Evolutionary conservation across 2,888 invertebrate species (phyloP), one percentile per base, ranked within the genome.

Genomic region (Hypena proboscidalis): DNA sequence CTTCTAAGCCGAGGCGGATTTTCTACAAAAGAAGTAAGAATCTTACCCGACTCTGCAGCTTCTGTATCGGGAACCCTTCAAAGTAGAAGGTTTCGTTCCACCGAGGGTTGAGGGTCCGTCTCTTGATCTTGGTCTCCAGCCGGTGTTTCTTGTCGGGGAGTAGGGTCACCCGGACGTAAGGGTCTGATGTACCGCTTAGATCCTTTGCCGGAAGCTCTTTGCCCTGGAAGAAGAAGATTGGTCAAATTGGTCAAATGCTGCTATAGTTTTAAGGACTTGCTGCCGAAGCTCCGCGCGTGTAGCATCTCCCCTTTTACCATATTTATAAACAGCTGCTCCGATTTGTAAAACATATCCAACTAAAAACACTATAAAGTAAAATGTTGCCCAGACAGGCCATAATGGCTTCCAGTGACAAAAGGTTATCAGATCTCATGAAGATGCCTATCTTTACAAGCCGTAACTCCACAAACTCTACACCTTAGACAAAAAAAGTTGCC

Each of bases 31-130:
- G 4, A 14, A 1, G 2, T 1, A 0, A 5, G n/a, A 14, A 1
- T 9, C 72, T 74, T 74, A 93, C 97, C 80, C 97, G 93, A 65
- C 96, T 97, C 78, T 97, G 97, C 42, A 98, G 91, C 85, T 98
- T 98, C 89, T 97, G 97, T 66, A 97, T 97, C 11, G 97, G 97
- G 77, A 97, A 98, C 47, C 97, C 97, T 90, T 97, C 97, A 77
- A 97, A 97, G 83, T 97, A 97, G 81, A 97, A 97, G 14, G 97
- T 97, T 83, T 97, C 97, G 83, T 97, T 97, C 97, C 97, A 97
- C 63, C 97, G 91, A 0, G 97, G 97, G 88, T 97, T 97, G 37
- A 97, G 90, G 9, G 97, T 97, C 51, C 97, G 93, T 48, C 97
- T 90, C 81, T 97, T 97, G 74, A 97, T 97, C 92, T 97, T 97